Conservation (phyloP, 2,797 vertebrate genomes). For the Phyllotis vaccarum region DNA sequence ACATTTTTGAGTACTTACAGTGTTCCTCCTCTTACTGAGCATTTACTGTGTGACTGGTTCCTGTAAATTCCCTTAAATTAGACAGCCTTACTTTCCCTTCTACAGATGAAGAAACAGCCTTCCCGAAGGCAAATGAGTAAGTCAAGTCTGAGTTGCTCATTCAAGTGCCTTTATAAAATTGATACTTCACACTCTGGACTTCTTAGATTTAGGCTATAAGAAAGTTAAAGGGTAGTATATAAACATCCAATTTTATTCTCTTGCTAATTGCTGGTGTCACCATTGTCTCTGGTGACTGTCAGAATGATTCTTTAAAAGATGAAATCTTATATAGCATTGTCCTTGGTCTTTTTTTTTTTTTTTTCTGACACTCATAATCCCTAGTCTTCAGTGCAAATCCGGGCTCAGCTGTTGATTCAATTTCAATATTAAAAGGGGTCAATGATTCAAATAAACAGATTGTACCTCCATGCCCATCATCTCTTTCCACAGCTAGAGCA, state of each 20-base stretch:
- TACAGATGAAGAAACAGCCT: slow-evolving; percentile 17
- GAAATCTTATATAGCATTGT: background rate
- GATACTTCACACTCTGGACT: background rate
- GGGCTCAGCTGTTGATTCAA: background rate
- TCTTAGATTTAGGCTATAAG: slow-evolving; percentile 36
- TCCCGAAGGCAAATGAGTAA: slow-evolving; percentile 11
- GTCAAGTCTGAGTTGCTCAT: slow-evolving; percentile 30
- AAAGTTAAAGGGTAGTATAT: slow-evolving; percentile 2
- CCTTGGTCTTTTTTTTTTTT: slow-evolving; percentile 1
- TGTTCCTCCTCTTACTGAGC: background rate
- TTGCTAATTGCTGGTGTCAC: slow-evolving; percentile 17
- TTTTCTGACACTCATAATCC: slow-evolving; percentile 33
- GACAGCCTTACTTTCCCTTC: background rate
- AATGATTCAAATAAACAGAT: slow-evolving; percentile 50
- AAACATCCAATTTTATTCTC: slow-evolving; percentile 4
- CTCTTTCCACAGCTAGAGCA: background rate
- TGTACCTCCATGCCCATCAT: background rate
- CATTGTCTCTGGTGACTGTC: slow-evolving; percentile 18
- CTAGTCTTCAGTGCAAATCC: slow-evolving; percentile 23
- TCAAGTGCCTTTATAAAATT: slow-evolving; percentile 31
- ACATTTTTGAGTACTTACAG: background rate
- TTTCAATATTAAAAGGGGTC: slow-evolving; percentile 25
- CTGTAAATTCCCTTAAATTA: background rate
- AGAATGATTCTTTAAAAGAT: slow-evolving; percentile 31
- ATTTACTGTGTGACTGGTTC: slow-evolving; percentile 9